Evolutionary conservation across 2,888 invertebrate genomes (phyloP), one percentile per base, ranked within the genome.

Genomic region (Eupithecia abbreviata): DNA sequence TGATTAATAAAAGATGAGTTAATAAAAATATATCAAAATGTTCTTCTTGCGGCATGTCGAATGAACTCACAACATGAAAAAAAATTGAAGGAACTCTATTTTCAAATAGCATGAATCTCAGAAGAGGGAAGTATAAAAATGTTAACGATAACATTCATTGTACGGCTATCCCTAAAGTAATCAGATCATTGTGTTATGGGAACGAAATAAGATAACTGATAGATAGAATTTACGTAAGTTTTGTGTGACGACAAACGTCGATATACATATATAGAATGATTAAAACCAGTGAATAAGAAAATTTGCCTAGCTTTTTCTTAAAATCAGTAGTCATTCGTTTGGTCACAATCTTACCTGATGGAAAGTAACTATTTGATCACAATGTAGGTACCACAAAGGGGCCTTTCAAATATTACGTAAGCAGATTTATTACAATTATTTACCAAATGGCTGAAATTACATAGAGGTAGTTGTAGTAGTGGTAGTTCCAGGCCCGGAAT

Each of bases 81-180:
- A 30, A 30, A 30, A 30, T 4, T 43, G 4, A 18, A 58, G n/a
- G 55, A 55, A 5, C 55, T n/a, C 55, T 2, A 18, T 9, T 58
- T 18, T 58, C 5, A 51, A 58, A 18, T 9, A 58, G 6, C 18
- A 58, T 58, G 9, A n/a, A 18, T 9, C 9, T 6, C 0, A 58
- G n/a, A n/a, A 55, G 7, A n/a, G 55, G 18, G n/a, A n/a, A 55
- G 55, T 55, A 3, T 55, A 55, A 55, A 7, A 55, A n/a, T 30
- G 51, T 51, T 51, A 15, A 51, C 51, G n/a, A n/a, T 55, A 58
- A 58, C 18, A 58, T 58, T 58, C 55, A 58, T 58, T 58, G 55
- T 58, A 58, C 9, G 18, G 18, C 55, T 58, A 18, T 7, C 2
- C 4, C 2, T 9, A 58, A 58, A 18, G n/a, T 58, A 58, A 58